Evolutionary conservation across 2,888 invertebrate genomes (phyloP).

Genomic region (Antitype chi): DNA sequence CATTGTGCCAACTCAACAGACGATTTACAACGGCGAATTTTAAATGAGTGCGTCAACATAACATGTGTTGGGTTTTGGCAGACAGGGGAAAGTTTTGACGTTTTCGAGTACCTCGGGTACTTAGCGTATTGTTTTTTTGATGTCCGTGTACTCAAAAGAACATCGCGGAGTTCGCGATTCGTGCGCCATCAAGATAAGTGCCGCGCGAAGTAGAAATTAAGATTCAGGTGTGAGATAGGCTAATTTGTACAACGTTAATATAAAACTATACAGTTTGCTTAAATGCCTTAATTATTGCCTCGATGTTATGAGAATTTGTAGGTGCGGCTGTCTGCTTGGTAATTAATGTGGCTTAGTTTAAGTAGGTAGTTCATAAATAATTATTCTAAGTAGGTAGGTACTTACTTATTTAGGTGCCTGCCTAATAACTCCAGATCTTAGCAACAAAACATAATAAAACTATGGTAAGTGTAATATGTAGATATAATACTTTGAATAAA

Average conservation of each 20-base stretch:
- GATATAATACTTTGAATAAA: background rate
- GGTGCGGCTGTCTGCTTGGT: slow-evolving; percentile 19
- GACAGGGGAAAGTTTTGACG: slow-evolving; percentile 62
- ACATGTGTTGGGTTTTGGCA: slow-evolving; percentile 59
- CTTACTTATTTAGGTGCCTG: background rate
- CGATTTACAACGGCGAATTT: slow-evolving; percentile 71
- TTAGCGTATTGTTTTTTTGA: slow-evolving; percentile 46
- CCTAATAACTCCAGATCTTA: slow-evolving; percentile 4
- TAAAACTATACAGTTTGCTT: slow-evolving; percentile 61
- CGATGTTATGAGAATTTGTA: slow-evolving; percentile 33
- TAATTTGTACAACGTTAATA: slow-evolving; percentile 61
- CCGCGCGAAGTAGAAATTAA: slow-evolving; percentile 66
- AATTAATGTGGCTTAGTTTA: slow-evolving; percentile 25
- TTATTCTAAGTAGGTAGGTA: slow-evolving; percentile 18
- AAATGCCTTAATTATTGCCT: slow-evolving; percentile 59
- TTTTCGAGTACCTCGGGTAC: slow-evolving; percentile 42
- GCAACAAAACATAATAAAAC: background rate
- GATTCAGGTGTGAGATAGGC: slow-evolving; percentile 61
- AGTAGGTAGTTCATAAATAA: slow-evolving; percentile 12
- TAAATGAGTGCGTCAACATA: slow-evolving; percentile 68
- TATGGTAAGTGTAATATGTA: background rate
- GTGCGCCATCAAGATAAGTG: slow-evolving; percentile 62
- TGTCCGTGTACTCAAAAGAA: slow-evolving; percentile 45
- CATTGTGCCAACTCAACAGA: slow-evolving; percentile 77
- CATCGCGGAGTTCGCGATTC: slow-evolving; percentile 49